Evolutionary conservation across 2,113 vertebrate genomes (phyloP), one percentile per base, ranked within the genome.

Genomic region (Trogon surrucura): DNA sequence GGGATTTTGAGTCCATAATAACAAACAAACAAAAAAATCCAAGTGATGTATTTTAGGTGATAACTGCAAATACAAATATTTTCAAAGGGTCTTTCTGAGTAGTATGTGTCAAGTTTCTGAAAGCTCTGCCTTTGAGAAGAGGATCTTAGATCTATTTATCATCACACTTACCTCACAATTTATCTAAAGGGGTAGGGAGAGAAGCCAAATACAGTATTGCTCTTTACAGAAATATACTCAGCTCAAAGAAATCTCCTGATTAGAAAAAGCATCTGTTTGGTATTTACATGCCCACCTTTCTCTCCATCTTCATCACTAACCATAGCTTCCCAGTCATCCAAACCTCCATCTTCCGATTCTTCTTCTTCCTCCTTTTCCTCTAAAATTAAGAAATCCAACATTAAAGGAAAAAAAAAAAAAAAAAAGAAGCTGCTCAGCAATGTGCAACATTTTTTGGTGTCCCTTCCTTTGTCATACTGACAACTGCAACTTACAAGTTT

Each of bases 251-350:
- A 56, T 20, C 18, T 41, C 58, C 85, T 61, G 10, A 54, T 13
- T 44, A 62, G 53, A 79, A 57, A 61, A 82, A 41, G 5, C 4
- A 75, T 26, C 48, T 2, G 2, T n/a, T 45, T 84, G 25, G 17
- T 93, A 84, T 94, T 91, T 77, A 83, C 18, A 29, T 69, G 92
- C 84, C 91, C 50, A 98, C 98, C 98, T 97, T 98, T 97, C 75
- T 98, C 98, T 96, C 80, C 96, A 72, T 99, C 99, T 94, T 99
- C 99, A 60, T 99, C 99, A 62, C 99, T 99, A 97, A 98, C 98
- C 97, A 99, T 99, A 72, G 99, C 99, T 98, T 99, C 99, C 99
- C 99, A 99, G 96, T 99, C 98, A 96, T 99, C 99, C 57, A 99
- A 90, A 65, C 98, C 98, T 2, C 86, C 97, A 44, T 98, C 97